These are phyloP conservation scores for Drosophila triauraria DNA, from an alignment of 1,140 invertebrate genomes.

Conservation along the genomic window DNA sequence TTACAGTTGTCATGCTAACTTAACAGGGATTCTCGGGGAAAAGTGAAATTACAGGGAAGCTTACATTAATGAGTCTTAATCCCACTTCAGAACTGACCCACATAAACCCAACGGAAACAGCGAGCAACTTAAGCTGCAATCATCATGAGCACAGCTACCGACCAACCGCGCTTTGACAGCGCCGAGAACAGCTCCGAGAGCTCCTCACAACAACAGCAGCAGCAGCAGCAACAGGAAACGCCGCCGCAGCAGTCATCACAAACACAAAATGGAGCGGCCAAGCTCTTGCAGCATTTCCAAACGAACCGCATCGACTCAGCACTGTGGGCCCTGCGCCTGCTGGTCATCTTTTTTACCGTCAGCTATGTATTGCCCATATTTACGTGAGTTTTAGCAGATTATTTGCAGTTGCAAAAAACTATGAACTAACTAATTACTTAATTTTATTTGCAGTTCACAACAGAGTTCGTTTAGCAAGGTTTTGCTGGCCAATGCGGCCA, in stretches of 20 bases:
- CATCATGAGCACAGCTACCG: conserved; percentile 64
- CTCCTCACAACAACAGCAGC: conserved; percentile 51
- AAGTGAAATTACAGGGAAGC: neutral
- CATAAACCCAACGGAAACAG: conserved; percentile 8
- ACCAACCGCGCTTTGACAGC: conserved; percentile 56
- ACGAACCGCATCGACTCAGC: conserved; percentile 94
- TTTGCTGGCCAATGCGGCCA: conserved; percentile 95
- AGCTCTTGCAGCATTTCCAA: conserved; percentile 90
- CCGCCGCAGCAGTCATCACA: conserved; percentile 38
- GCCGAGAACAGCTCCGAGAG: conserved; percentile 43
- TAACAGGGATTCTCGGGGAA: no score
- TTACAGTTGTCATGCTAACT: no score
- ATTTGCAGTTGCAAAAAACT: neutral
- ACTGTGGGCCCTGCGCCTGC: conserved; percentile 92
- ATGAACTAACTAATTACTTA: conserved; percentile 9
- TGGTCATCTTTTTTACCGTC: conserved; percentile 93
- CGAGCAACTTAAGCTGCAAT: conserved; percentile 27
- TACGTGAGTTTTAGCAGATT: conserved; percentile 87
- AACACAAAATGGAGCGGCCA: conserved; percentile 86
- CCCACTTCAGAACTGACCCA: conserved; percentile 1
- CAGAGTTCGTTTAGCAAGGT: conserved; percentile 96
- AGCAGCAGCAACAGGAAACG: conserved; percentile 40
- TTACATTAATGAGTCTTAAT: neutral
- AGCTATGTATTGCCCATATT: conserved; percentile 95
- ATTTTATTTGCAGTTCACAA: conserved; percentile 87